These are phyloP conservation scores for Pentamera pediparva DNA, from an alignment of 53 echinoderm and acorn worm genomes.

Conservation along the genomic window DNA sequence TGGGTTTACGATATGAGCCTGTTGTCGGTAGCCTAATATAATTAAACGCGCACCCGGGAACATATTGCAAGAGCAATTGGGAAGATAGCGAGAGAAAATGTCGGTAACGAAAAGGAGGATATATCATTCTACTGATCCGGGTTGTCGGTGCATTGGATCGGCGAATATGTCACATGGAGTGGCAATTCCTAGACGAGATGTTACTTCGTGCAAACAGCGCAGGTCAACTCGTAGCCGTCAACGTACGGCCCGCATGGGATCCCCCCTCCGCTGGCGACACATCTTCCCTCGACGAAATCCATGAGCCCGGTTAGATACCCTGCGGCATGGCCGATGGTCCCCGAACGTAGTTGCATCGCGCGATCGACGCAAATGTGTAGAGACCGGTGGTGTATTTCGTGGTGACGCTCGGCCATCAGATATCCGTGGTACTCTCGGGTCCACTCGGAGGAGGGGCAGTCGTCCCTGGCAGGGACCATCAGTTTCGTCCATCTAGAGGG, in stretches of 20 bases:
- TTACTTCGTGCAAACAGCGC: constrained; percentile 20
- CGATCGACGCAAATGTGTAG: constrained; percentile 19
- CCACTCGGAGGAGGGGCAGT: constrained; percentile 15
- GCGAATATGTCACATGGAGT: too few relatives aligned
- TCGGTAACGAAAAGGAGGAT: too few relatives aligned
- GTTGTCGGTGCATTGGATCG: too few relatives aligned
- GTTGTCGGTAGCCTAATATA: too few relatives aligned
- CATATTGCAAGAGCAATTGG: too few relatives aligned
- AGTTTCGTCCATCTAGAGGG: constrained; percentile 20
- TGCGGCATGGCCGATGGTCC: not conserved
- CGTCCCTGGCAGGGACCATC: constrained; percentile 44
- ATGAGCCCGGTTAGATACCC: not conserved
- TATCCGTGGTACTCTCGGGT: constrained; percentile 14
- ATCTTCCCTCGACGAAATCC: constrained; percentile 2
- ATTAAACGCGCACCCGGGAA: too few relatives aligned
- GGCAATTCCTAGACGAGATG: too few relatives aligned
- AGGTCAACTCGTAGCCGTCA: constrained; percentile 17
- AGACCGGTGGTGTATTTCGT: not conserved
- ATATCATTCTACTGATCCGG: too few relatives aligned
- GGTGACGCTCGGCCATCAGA: not conserved
- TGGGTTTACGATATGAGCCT: too few relatives aligned
- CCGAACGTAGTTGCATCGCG: not conserved
- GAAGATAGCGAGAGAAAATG: too few relatives aligned
- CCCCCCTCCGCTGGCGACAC: constrained; percentile 7
- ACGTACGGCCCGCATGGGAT: constrained; percentile 23